Conservation (phyloP, 2,888 invertebrate genomes). For the Ophion obscuratus region DNA sequence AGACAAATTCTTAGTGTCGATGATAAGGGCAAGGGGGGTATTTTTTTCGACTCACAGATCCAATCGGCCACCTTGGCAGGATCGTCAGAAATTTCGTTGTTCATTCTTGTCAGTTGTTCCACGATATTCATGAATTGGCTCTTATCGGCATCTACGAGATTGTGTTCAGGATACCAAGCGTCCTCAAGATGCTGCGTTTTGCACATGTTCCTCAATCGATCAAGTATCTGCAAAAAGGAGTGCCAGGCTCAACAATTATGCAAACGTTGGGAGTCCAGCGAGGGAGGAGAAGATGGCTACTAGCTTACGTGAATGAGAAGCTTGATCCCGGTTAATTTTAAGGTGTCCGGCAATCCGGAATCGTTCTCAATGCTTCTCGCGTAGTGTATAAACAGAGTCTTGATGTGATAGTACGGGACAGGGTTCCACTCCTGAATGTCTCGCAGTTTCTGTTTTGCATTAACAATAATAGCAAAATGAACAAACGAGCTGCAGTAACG, state of each 20-base stretch:
- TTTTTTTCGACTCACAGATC: too few relatives aligned
- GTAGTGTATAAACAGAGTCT: slow-evolving; percentile 85
- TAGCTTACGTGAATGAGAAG: slow-evolving; percentile 72
- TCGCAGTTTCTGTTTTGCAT: too few relatives aligned
- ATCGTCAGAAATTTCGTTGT: too few relatives aligned
- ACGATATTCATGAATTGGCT: slow-evolving; percentile 51
- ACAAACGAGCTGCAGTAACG: too few relatives aligned
- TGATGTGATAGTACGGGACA: slow-evolving; percentile 86
- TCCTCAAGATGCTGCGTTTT: slow-evolving; percentile 80
- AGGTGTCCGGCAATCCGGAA: slow-evolving; percentile 29
- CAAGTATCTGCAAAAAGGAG: slow-evolving; percentile 81
- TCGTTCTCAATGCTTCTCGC: slow-evolving; percentile 71
- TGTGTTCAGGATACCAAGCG: slow-evolving; percentile 85
- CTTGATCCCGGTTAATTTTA: slow-evolving; percentile 51
- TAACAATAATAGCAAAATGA: too few relatives aligned
- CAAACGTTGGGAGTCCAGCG: not conserved
- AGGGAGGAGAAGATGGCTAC: not conserved
- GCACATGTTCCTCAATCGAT: slow-evolving; percentile 81
- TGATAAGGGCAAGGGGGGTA: too few relatives aligned
- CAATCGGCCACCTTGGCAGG: too few relatives aligned
- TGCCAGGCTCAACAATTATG: not conserved
- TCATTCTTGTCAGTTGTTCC: slow-evolving; percentile 64
- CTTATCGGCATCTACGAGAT: slow-evolving; percentile 81
- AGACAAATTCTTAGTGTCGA: too few relatives aligned
- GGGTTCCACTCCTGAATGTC: too few relatives aligned